phyloP scores from a whole-genome alignment of 2,113 vertebrate species.

The Equus quagga region DNA sequence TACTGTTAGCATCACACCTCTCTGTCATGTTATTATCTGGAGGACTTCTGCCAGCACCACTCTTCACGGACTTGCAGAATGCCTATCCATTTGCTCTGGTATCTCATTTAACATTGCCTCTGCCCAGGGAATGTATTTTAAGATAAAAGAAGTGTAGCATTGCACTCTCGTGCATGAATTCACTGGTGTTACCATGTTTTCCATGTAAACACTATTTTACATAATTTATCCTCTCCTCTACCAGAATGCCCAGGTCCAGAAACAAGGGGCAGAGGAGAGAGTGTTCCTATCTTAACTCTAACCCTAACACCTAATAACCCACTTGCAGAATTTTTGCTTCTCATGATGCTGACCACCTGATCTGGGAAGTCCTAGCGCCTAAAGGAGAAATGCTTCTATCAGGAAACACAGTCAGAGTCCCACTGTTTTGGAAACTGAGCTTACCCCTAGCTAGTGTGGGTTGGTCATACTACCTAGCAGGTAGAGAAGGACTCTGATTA shows the following conservation, averaged over 20 bases:
- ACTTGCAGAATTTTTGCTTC: background rate
- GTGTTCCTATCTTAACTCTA: background rate
- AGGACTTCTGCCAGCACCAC: too few relatives aligned
- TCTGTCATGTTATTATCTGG: background rate
- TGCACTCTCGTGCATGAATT: background rate
- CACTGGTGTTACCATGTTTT: background rate
- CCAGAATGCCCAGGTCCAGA: background rate
- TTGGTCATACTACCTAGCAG: background rate
- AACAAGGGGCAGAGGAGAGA: background rate
- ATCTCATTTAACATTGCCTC: background rate
- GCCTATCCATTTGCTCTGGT: background rate
- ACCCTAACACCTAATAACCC: background rate
- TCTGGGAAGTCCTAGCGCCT: background rate
- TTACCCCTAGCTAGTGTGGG: background rate
- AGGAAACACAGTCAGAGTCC: background rate
- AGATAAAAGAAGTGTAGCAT: background rate
- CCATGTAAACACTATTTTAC: background rate
- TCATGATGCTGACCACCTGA: background rate
- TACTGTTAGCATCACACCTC: background rate
- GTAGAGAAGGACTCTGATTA: background rate
- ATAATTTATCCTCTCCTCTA: background rate
- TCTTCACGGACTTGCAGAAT: background rate
- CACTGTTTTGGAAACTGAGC: background rate
- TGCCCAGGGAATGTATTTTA: background rate
- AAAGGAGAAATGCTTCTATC: background rate